phyloP scores from a whole-genome alignment of 2,113 vertebrate genomes.

The Penelope pileata region DNA sequence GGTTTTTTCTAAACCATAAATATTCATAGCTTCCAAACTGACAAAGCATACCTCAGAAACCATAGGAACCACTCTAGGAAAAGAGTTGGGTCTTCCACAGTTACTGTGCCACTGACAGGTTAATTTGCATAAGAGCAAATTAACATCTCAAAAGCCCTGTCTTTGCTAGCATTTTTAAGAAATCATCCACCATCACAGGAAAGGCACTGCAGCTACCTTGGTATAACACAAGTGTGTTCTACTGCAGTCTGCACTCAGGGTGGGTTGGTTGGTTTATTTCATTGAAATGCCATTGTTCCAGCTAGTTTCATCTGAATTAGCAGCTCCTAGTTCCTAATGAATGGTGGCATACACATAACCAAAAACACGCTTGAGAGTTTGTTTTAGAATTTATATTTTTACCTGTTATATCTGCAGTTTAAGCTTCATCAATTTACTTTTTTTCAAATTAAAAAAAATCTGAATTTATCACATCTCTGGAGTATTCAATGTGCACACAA shows the following conservation, averaged over 20 bases:
- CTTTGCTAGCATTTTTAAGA: constrained; percentile 40
- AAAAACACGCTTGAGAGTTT: neutral
- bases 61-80: constrained; percentile 62
- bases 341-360: accelerated
- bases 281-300: neutral
- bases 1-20: constrained; percentile 51
- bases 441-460: neutral
- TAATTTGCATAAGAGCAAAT: constrained; percentile 72
- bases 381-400: neutral
- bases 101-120: constrained; percentile 31
- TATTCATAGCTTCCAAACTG: constrained; percentile 65
- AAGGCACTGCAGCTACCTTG: neutral
- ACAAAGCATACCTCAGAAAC: constrained; percentile 61
- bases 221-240: neutral
- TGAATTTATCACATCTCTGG: neutral
- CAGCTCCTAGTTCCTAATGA: neutral
- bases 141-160: constrained; percentile 69
- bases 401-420: neutral
- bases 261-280: accelerated
- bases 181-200: constrained; percentile 1
- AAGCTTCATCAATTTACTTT: neutral
- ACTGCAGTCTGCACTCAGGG: neutral
- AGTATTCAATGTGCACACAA: neutral
- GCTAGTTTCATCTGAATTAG: neutral
- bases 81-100: constrained; percentile 61